Percentiles rank a stretch among this genome's conserved stretches.
Evolutionary conservation across 2,797 vertebrate species (phyloP).

Genomic region (Trachurus trachurus): DNA sequence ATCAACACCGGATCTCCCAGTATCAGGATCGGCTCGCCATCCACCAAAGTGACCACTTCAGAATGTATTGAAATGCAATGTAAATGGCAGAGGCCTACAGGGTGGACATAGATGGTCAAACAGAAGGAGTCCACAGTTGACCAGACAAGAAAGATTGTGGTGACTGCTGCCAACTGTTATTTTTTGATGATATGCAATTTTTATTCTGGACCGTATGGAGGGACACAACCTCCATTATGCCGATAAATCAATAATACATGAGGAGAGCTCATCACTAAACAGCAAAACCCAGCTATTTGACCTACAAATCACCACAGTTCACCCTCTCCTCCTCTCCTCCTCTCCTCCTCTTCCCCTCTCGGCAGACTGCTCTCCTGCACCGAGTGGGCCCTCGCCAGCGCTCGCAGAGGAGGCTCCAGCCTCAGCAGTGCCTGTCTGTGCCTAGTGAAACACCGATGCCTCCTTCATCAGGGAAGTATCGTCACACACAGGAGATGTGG

Average conservation of each 20-base stretch:
- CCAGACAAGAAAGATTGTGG: constrained; percentile 42
- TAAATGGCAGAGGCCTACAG: constrained; percentile 23
- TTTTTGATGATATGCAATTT: constrained; percentile 73
- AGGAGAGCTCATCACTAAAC: constrained; percentile 74
- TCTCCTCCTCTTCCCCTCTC: constrained; percentile 17
- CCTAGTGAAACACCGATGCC: constrained; percentile 61
- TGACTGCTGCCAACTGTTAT: constrained; percentile 70
- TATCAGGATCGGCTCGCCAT: not conserved
- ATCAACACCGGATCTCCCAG: not conserved
- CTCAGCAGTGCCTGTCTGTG: constrained; percentile 53
- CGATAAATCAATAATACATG: constrained; percentile 78
- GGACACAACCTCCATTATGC: constrained; percentile 75
- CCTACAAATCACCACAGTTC: constrained; percentile 55
- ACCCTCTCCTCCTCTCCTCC: constrained; percentile 24
- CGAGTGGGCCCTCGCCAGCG: constrained; percentile 63
- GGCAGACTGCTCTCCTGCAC: constrained; percentile 41
- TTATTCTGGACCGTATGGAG: constrained; percentile 59
- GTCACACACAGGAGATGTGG: constrained; percentile 88
- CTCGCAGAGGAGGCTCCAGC: constrained; percentile 56
- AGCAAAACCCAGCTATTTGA: constrained; percentile 70
- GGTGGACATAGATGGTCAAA: constrained; percentile 21
- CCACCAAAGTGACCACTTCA: not conserved
- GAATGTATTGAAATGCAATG: constrained; percentile 14
- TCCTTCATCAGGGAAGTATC: constrained; percentile 85
- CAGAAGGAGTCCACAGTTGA: constrained; percentile 43